Conservation (phyloP, 2,888 invertebrate species). For the Pimpla rufipes region DNA sequence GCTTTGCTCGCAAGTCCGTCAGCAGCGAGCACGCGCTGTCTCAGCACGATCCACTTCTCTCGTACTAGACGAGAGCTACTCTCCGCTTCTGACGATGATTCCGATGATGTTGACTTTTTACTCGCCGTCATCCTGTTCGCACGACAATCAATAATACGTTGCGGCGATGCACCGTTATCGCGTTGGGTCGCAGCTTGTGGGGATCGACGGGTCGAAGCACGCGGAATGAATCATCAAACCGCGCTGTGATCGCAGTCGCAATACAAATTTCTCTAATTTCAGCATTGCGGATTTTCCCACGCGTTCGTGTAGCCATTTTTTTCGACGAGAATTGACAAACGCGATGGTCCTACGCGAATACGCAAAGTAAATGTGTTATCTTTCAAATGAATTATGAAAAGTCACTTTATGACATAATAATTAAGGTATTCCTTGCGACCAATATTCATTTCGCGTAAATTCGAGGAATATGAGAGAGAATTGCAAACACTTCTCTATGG, state of each 20-base stretch:
- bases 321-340: not conserved
- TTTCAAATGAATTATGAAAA: too few species aligned
- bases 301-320: not conserved
- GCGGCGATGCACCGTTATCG: not conserved
- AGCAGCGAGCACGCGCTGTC: slow-evolving; percentile 39
- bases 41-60: slow-evolving; percentile 47
- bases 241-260: not conserved
- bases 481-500: too few species aligned
- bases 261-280: not conserved
- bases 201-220: slow-evolving; percentile 1
- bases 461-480: too few species aligned
- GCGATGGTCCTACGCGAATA: not conserved
- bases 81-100: slow-evolving; percentile 26
- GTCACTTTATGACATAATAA: too few species aligned
- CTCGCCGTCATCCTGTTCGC: not conserved
- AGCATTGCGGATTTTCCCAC: not conserved
- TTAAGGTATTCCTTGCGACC: too few species aligned
- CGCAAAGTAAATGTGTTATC: too few species aligned
- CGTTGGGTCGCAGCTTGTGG: slow-evolving; percentile 3
- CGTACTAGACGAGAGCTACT: slow-evolving; percentile 23
- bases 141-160: slow-evolving; percentile 26
- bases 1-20: slow-evolving; percentile 44
- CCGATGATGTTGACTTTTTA: slow-evolving; percentile 18
- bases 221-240: slow-evolving; percentile 3
- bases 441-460: too few species aligned